Conservation (phyloP, 2,888 invertebrate genomes). For the Cheilosia vulpina region DNA sequence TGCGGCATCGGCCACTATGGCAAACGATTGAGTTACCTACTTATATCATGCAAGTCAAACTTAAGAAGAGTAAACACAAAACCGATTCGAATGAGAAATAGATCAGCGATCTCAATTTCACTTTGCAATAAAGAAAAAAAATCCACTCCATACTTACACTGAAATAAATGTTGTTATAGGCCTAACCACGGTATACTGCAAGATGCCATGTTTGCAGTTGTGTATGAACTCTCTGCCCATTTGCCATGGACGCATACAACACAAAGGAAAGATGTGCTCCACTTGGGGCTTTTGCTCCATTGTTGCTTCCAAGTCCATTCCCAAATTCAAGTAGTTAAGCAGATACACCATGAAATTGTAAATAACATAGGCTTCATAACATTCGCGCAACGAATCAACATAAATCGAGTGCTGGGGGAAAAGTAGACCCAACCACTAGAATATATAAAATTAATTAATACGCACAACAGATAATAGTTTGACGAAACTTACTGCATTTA, state of each 20-base stretch:
- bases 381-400: conserved; percentile 96
- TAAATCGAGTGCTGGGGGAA: conserved; percentile 95
- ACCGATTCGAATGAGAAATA: not conserved
- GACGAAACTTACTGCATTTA: conserved; percentile 92
- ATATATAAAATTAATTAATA: conserved; percentile 29
- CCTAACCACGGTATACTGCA: conserved; percentile 96
- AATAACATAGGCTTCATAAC: conserved; percentile 98
- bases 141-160: conserved; percentile 87
- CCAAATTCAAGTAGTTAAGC: conserved; percentile 94
- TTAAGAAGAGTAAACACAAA: not conserved
- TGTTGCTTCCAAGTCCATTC: conserved; percentile 92
- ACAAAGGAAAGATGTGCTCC: conserved; percentile 95
- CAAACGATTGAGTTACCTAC: not conserved
- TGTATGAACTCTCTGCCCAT: conserved; percentile 97
- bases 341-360: conserved; percentile 99
- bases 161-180: conserved; percentile 95
- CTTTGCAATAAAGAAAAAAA: not conserved
- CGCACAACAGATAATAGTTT: not conserved
- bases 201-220: conserved; percentile 97
- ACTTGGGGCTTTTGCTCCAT: conserved; percentile 92
- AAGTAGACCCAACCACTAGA: conserved; percentile 87
- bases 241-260: conserved; percentile 95
- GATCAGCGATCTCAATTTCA: not conserved
- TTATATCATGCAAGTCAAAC: not conserved
- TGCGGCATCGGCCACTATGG: too few species aligned